Evolutionary conservation across 2,888 invertebrate genomes (phyloP).

Genomic region (Coleophora deauratella): DNA sequence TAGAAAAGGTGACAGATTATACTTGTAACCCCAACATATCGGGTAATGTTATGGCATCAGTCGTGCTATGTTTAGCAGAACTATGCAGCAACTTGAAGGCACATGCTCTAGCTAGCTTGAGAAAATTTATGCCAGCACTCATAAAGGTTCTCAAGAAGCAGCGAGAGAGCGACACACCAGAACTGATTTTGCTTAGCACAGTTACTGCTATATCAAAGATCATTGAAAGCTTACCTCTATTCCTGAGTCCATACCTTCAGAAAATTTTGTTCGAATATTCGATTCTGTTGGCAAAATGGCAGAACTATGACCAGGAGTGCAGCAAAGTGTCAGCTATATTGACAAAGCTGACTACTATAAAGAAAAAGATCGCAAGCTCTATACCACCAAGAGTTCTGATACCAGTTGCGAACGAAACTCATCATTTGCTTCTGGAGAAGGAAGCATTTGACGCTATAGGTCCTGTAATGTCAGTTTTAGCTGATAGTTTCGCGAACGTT

Average conservation of each 20-base stretch:
- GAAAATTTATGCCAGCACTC: slow-evolving; percentile 85
- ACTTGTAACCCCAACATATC: slow-evolving; percentile 64
- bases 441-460: slow-evolving; percentile 76
- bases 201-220: slow-evolving; percentile 88
- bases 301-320: slow-evolving; percentile 55
- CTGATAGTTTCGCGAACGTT: slow-evolving; percentile 80
- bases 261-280: slow-evolving; percentile 79
- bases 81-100: slow-evolving; percentile 83
- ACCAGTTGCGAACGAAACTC: slow-evolving; percentile 80
- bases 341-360: slow-evolving; percentile 75
- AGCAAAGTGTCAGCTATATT: slow-evolving; percentile 70
- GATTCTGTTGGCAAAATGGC: slow-evolving; percentile 71
- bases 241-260: slow-evolving; percentile 88
- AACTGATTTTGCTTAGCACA: slow-evolving; percentile 79
- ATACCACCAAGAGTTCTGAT: slow-evolving; percentile 84
- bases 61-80: slow-evolving; percentile 85
- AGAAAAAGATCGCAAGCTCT: slow-evolving; percentile 78
- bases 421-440: slow-evolving; percentile 74
- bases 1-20: slow-evolving; percentile 79
- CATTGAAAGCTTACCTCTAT: slow-evolving; percentile 85
- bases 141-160: slow-evolving; percentile 77
- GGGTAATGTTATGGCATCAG: slow-evolving; percentile 81
- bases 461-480: slow-evolving; percentile 83
- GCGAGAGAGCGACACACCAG: slow-evolving; percentile 74
- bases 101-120: slow-evolving; percentile 82